Base-by-base conservation (phyloP, 2,888 invertebrate species). In the Temnothorax ravouxi region DNA sequence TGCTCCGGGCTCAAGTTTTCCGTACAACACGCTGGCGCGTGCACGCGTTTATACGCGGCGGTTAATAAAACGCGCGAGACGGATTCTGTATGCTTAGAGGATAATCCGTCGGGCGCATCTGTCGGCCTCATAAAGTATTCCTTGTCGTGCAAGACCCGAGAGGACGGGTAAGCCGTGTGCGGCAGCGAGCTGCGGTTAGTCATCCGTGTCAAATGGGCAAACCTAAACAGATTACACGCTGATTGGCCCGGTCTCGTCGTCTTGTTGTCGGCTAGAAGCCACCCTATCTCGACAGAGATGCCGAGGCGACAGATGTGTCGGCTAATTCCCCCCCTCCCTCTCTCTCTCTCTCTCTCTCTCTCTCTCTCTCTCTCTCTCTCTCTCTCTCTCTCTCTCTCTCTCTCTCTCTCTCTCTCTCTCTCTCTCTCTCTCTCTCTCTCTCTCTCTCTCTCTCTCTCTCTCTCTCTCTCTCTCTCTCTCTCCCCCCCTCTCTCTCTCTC, bases 151-250 rank as follows among this genome's bases (percentile, higher is more conserved):
- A 21, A 41, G 50, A 25, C 79, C 82, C 71, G 11, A 29, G 86
- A 82, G 85, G 84, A n/a, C 69, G 75, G 47, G 41, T 75, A 77
- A 86, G 74, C 81, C 72, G 84, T 74, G 87, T 72, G 54, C 75
- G 84, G 47, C 47, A 47, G 82, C 52, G 83, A 88, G 83, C 85
- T 87, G 92, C 88, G 93, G 92, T 93, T 93, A 93, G 93, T 94
- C 93, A 91, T 91, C 91, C 91, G 92, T 89, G 90, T 91, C 91
- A 90, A 94, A 93, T 92, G 89, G 91, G 91, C 86, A 88, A 92
- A 92, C 89, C 92, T 94, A 93, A 93, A 94, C 92, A 92, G 93
- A 94, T 94, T 94, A 94, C 91, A 89, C 89, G 93, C 91, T 92
- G 93, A 94, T 94, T 93, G 86, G 86, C 69, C 71, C 66, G 82